These are phyloP conservation scores for Automeris io DNA, from an alignment of 2,888 invertebrate genomes.

Conservation along the genomic window DNA sequence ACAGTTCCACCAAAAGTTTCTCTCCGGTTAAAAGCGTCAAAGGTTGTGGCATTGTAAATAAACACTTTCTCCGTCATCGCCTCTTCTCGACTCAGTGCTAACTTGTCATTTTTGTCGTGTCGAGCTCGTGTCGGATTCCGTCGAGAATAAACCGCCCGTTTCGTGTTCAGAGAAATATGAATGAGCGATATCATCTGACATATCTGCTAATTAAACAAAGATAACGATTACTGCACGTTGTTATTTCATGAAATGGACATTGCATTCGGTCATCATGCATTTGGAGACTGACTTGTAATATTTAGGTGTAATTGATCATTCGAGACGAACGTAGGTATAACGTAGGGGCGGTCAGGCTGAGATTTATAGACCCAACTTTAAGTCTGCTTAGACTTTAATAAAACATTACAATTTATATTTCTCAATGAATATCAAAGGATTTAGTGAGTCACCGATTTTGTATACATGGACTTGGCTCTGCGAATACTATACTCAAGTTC, in stretches of 20 bases:
- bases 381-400: too few species aligned
- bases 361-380: too few species aligned
- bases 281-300: too few species aligned
- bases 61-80: slow-evolving; percentile 1
- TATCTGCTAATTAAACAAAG: background rate
- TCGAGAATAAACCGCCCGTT: background rate
- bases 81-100: slow-evolving; percentile 1
- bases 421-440: too few species aligned
- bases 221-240: background rate
- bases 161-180: background rate
- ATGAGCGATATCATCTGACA: background rate
- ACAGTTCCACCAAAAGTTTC: background rate
- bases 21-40: background rate
- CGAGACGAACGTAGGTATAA: too few species aligned
- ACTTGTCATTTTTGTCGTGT: background rate
- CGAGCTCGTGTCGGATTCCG: background rate
- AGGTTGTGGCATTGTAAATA: background rate
- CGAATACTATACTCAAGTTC: too few species aligned
- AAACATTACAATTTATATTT: too few species aligned
- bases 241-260: background rate
- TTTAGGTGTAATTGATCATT: too few species aligned
- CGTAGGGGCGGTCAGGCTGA: too few species aligned
- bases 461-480: too few species aligned
- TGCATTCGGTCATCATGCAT: background rate
- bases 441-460: too few species aligned